These are phyloP conservation scores for Avahi laniger DNA, from an alignment of 2,797 vertebrate species.

Conservation along the genomic window DNA sequence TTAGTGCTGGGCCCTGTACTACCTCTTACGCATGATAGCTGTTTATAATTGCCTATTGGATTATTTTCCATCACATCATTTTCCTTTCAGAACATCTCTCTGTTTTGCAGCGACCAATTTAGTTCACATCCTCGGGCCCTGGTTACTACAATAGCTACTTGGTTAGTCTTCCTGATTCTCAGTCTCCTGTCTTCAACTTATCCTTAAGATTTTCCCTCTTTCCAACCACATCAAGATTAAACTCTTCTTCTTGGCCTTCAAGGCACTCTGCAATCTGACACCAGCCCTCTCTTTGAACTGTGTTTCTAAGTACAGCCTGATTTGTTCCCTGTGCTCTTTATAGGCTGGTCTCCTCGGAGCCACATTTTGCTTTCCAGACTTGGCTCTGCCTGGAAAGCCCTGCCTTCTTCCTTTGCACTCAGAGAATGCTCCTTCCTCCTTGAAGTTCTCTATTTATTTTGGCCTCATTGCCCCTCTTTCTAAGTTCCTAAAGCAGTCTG, in stretches of 20 bases:
- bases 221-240: background rate
- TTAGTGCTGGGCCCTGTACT: background rate
- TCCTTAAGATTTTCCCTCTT: background rate
- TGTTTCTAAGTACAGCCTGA: background rate
- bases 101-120: background rate
- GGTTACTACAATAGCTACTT: background rate
- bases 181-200: background rate
- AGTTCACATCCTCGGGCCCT: background rate
- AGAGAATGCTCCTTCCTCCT: background rate
- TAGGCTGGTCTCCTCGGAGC: background rate
- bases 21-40: background rate
- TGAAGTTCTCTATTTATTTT: background rate
- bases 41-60: background rate
- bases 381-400: background rate
- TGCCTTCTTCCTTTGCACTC: background rate
- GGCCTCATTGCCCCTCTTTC: background rate
- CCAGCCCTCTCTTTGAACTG: background rate
- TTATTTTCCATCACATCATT: background rate
- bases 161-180: background rate
- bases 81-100: conserved; percentile 32
- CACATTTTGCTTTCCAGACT: conserved; percentile 13
- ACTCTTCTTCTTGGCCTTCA: background rate
- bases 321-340: background rate
- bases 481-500: background rate
- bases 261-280: background rate